Evolutionary conservation across 1,140 invertebrate species (phyloP).

Genomic region (Ceratoteleas bidentatus): DNA sequence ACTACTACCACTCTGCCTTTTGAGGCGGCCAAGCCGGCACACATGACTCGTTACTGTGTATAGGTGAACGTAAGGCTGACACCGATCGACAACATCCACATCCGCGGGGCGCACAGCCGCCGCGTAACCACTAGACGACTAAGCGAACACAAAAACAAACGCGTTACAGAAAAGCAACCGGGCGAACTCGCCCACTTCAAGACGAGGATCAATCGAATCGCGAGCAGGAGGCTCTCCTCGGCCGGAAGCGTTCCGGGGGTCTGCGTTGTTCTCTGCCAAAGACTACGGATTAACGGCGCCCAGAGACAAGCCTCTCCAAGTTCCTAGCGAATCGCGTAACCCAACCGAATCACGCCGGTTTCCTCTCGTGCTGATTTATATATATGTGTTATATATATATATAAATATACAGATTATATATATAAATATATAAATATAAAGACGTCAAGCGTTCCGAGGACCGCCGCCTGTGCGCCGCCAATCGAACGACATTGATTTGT

Average conservation of each 20-base stretch:
- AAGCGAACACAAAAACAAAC: background rate
- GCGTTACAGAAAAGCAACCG: background rate
- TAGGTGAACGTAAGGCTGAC: conserved; percentile 67
- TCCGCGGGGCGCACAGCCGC: background rate
- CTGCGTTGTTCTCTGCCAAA: conserved; percentile 63
- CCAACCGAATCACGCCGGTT: conserved; percentile 61
- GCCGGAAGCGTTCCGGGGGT: conserved; percentile 46
- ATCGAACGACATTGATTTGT: conserved; percentile 38
- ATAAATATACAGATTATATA: conserved; percentile 46
- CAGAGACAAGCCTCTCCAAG: conserved; percentile 75
- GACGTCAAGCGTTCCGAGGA: too few species aligned
- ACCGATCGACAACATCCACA: conserved; percentile 7
- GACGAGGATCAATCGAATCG: background rate
- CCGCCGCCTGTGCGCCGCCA: background rate
- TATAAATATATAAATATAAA: conserved; percentile 53
- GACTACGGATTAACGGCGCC: conserved; percentile 53
- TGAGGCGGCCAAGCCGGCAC: conserved; percentile 65
- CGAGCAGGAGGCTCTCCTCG: conserved; percentile 24
- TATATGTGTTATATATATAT: conserved; percentile 50
- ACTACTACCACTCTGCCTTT: conserved; percentile 81
- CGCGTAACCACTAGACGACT: background rate
- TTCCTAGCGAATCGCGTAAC: conserved; percentile 77
- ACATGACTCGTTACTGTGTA: conserved; percentile 41
- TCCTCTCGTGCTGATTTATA: conserved; percentile 53
- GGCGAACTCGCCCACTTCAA: background rate